Evolutionary conservation across 2,888 invertebrate species (phyloP), one percentile per base, ranked within the genome.

Genomic region (Drosophila melanocephala): DNA sequence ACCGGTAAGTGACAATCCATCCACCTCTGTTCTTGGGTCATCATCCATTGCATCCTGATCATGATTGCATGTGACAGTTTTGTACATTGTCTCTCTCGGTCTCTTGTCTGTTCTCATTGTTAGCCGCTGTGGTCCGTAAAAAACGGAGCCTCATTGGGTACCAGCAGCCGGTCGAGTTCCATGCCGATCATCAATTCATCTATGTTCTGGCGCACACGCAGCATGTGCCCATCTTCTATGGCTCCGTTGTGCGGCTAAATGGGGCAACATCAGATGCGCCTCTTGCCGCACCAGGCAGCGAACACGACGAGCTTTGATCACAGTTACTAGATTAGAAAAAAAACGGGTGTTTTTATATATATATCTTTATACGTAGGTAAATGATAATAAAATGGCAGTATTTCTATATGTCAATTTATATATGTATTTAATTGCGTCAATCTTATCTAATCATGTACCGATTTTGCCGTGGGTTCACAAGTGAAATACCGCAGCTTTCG

Each of bases 121-220:
- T 73, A 87, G 92, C 78, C 94, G 42, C 94, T 95, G 32, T 96
- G 95, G 72, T 94, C 93, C 86, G 91, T 64, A 74, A 0, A 30
- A 92, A 90, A 71, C 87, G 91, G 58, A 33, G 81, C 59, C 12
- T 86, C 61, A 30, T 65, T 6, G 68, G 74, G 37, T 58, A 74
- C 28, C 57, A 56, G 14, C 79, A 81, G 56, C 74, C 79, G 30
- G 66, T 81, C 66, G 74, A 89, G 58, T 92, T 92, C 74, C 79
- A 71, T 61, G 88, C 87, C 61, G 91, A 92, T 77, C 92, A 92
- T 90, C 91, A 92, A 76, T 92, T 92, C 83, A 74, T 85, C 71
- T 92, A 87, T 87, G 69, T 82, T 63, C 74, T 92, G 71, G 33
- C 64, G 39, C 78, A 82, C 71, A 64, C 61, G 59, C 67, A 65